Evolutionary conservation across 2,797 vertebrate species (phyloP), one percentile per base, ranked within the genome.

Genomic region (Momotus momota): DNA sequence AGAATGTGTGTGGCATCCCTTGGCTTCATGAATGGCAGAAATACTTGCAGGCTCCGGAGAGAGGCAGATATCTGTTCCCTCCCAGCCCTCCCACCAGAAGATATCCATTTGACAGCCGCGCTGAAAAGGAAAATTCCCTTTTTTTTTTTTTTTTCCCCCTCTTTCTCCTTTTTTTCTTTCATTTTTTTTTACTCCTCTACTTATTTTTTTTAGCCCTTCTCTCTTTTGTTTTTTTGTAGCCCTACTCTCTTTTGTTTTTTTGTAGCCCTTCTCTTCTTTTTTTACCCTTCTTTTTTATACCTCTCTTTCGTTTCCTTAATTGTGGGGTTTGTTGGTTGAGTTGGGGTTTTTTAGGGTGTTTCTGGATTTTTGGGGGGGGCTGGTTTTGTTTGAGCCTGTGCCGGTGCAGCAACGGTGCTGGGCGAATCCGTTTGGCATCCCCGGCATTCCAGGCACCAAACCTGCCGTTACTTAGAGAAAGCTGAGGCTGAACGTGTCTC

Each of bases 1-100:
- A 99, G 99, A 99, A 99, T 99, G 99, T 99, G 99, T 99, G 99
- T 99, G 99, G 99, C 99, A 99, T 99, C 99, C 99, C 98, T 97
- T 95, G 98, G 99, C 99, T 99, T 98, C 96, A 98, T 99, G 99
- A 99, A 99, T 99, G 99, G 98, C 98, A 98, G 99, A 98, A 98
- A 98, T 98, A 97, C 98, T 99, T 98, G 98, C 98, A 97, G 98
- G 98, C 98, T 97, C 98, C 96, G 86, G 98, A 98, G 98, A 98
- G 98, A 98, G 98, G 96, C 98, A 98, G 99, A 99, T 99, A 99
- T 99, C 98, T 98, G 98, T 98, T 99, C 98, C 98, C 98, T 98
- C 98, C 98, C 98, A 98, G 97, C 98, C 98, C 97, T 98, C 99
- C 98, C 98, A 99, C 99, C 98, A 99, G 98, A 99, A 99, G 98